phyloP scores from a whole-genome alignment of 2,888 invertebrate genomes.

The Brenthis daphne region DNA sequence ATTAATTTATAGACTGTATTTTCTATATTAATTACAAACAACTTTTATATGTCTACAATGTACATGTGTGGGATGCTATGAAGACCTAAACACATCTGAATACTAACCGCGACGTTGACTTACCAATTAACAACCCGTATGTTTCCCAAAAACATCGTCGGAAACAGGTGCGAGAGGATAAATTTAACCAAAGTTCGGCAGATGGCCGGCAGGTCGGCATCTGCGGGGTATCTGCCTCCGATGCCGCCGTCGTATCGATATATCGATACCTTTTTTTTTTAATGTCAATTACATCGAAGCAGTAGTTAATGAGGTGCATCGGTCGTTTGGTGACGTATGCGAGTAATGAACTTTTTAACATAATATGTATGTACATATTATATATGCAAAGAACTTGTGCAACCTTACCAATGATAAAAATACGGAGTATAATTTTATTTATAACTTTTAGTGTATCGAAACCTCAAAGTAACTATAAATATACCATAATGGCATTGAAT shows the following conservation, averaged over 20 bases:
- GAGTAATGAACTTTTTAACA: constrained; percentile 8
- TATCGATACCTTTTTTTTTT: constrained; percentile 3
- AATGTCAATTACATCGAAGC: not conserved
- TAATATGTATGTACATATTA: too few relatives aligned
- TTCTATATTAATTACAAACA: too few relatives aligned
- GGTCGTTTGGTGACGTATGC: not conserved
- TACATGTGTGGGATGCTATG: too few relatives aligned
- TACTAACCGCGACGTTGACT: constrained; percentile 6
- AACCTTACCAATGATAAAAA: too few relatives aligned
- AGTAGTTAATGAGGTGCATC: not conserved
- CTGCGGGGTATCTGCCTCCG: constrained; percentile 5
- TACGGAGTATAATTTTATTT: too few relatives aligned
- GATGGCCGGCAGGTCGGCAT: constrained; percentile 22
- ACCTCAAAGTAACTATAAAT: too few relatives aligned
- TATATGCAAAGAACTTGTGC: too few relatives aligned
- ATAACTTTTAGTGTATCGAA: too few relatives aligned
- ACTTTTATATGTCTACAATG: too few relatives aligned
- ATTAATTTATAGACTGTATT: not conserved
- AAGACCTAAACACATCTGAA: not conserved
- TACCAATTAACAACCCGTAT: constrained; percentile 17
- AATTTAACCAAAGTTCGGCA: constrained; percentile 26
- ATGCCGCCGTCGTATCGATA: not conserved
- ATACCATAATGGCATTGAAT: too few relatives aligned
- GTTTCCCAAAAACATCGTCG: constrained; percentile 16
- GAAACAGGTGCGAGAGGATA: constrained; percentile 27